phyloP scores from a whole-genome alignment of 2,797 vertebrate species.

The Gymnoscopelus microlampas region DNA sequence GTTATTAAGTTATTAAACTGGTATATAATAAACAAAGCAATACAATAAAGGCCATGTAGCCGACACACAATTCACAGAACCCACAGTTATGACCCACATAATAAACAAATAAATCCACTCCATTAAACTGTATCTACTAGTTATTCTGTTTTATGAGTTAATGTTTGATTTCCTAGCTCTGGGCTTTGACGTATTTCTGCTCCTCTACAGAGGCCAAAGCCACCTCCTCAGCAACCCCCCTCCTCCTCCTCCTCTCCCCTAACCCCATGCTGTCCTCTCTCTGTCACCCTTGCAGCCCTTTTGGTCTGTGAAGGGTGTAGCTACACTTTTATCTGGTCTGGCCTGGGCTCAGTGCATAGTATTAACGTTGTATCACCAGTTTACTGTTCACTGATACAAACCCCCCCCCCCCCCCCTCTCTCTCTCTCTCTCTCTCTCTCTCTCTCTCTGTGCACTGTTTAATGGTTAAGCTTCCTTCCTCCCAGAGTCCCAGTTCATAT shows the following conservation, averaged over 20 bases:
- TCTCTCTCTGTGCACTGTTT: conserved; percentile 6
- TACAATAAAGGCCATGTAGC: no score
- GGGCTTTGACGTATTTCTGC: conserved; percentile 5
- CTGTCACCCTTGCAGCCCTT: conserved; percentile 14
- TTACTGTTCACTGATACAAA: conserved; percentile 58
- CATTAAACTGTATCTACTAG: background rate
- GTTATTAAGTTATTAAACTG: no score
- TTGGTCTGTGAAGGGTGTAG: conserved; percentile 49
- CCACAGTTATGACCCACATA: background rate
- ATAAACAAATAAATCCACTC: background rate
- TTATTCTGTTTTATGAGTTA: background rate
- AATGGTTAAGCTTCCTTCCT: conserved; percentile 33
- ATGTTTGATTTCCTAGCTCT: background rate
- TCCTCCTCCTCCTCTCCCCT: conserved; percentile 20
- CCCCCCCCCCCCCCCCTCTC: background rate
- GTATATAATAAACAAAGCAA: no score
- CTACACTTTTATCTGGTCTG: conserved; percentile 55
- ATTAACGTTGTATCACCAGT: conserved; percentile 68
- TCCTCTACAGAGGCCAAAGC: background rate
- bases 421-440: background rate
- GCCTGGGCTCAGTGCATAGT: conserved; percentile 63
- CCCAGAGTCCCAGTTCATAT: conserved; percentile 11
- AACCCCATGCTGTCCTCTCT: conserved; percentile 8
- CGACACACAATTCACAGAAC: no score
- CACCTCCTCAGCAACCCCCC: conserved; percentile 4